Base-by-base conservation (phyloP, 1,140 invertebrate species). In the Nymphalis io region DNA sequence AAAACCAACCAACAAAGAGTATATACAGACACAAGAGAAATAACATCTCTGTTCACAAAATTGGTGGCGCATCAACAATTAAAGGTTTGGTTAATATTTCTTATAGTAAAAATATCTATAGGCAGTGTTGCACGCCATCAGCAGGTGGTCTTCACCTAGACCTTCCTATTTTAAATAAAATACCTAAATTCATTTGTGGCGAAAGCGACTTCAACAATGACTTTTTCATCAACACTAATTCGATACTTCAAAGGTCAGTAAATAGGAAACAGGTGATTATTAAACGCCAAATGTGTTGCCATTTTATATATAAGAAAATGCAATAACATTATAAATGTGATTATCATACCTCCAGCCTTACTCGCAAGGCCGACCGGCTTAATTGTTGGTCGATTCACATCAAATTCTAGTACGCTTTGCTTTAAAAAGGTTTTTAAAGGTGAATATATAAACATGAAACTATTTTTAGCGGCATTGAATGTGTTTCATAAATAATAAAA, bases 341-440 rank as follows among this genome's bases (percentile, higher is more conserved):
- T 74, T 72, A 72, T 74, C 74, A 72, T 70, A 65, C 60, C 71
- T 72, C 70, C 72, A 78, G 70, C 76, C 76, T 77, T 67, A 72
- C 66, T 68, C 70, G 68, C 73, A 78, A 78, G 76, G 76, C 76
- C 64, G 73, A 75, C 76, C 76, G 68, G 73, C 60, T 75, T 75
- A 72, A 72, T 74, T 66, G 65, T 70, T 60, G 70, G 65, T 55
- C 65, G 75, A 71, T 71, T 74, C 75, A 74, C 72, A 73, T 77
- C 72, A 77, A 77, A 74, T 76, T 61, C 71, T 76, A 68, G 64
- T 60, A 60, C 48, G 48, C 38, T 64, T 60, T 65, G 59, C 55
- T 68, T 70, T 70, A 33, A 33, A 33, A 33, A 33, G 27, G 27
- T 33, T 33, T 33, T 33, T 33, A 65, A 74, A 74, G 73, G 73